These are phyloP conservation scores for Channa maculata DNA, from an alignment of 2,113 vertebrate species.

Conservation along the genomic window DNA sequence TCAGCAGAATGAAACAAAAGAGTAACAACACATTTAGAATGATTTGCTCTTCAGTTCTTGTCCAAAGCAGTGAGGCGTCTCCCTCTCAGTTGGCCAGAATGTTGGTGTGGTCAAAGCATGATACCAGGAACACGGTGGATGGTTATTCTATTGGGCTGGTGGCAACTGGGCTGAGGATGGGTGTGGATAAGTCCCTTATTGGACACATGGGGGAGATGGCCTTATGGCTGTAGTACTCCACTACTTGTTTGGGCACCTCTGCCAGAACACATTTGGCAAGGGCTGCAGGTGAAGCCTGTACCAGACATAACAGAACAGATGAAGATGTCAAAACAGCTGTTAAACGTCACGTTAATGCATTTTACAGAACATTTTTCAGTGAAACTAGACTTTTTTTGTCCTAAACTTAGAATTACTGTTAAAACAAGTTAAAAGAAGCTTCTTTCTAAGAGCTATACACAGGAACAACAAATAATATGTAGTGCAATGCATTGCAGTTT, in stretches of 20 bases:
- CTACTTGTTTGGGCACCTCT: slow-evolving; percentile 94
- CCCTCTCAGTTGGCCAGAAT: slow-evolving; percentile 39
- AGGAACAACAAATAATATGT: no score
- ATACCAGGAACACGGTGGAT: slow-evolving; percentile 12
- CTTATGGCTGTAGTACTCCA: slow-evolving; percentile 95
- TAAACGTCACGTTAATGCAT: slow-evolving; percentile 32
- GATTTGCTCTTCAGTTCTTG: slow-evolving; percentile 51
- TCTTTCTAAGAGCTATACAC: no score
- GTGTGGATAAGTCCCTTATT: slow-evolving; percentile 67
- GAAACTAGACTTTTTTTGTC: background rate
- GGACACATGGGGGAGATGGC: slow-evolving; percentile 87
- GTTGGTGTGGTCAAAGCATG: slow-evolving; percentile 51
- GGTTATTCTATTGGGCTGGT: slow-evolving; percentile 82
- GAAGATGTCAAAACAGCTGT: slow-evolving; percentile 24
- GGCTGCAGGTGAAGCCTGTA: slow-evolving; percentile 90
- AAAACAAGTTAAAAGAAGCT: no score
- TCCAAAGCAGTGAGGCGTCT: slow-evolving; percentile 42
- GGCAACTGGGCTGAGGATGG: slow-evolving; percentile 82
- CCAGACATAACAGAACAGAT: slow-evolving; percentile 52
- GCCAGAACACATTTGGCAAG: slow-evolving; percentile 94
- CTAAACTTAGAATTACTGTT: no score
- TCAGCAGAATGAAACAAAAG: slow-evolving; percentile 56
- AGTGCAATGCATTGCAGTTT: no score
- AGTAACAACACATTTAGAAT: slow-evolving; percentile 59
- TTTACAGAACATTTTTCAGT: background rate